Percentiles rank a stretch among this genome's conserved stretches.
phyloP scores from a whole-genome alignment of 2,888 invertebrate species.

The Imbricaverruca yamaguchii region DNA sequence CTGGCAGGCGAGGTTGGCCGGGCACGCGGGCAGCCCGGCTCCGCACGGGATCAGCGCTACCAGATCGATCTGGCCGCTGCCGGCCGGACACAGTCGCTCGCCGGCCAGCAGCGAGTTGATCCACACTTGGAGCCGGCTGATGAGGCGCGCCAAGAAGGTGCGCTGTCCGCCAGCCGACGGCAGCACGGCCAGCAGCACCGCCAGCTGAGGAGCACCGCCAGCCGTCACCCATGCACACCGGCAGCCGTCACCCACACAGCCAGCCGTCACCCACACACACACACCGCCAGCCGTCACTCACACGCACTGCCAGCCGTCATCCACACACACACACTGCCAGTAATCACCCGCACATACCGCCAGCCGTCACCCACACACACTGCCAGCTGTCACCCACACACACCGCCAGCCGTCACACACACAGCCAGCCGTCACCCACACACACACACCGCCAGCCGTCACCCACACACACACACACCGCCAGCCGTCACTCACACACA shows the following conservation, averaged over 20 bases:
- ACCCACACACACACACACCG: too few species aligned
- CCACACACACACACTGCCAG: too few species aligned
- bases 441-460: too few species aligned
- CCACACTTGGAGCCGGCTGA: not conserved
- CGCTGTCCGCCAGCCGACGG: not conserved
- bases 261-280: too few species aligned
- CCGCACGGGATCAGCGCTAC: conserved; percentile 5
- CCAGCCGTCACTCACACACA: too few species aligned
- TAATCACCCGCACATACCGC: too few species aligned
- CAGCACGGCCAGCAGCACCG: not conserved
- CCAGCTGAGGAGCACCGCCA: not conserved
- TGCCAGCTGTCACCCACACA: too few species aligned
- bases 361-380: too few species aligned
- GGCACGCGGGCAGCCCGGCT: not conserved
- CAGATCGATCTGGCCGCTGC: not conserved
- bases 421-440: too few species aligned
- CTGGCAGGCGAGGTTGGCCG: conserved; percentile 14
- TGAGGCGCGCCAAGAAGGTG: not conserved
- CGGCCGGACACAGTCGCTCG: conserved; percentile 8
- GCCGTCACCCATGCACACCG: not conserved
- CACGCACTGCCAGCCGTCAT: too few species aligned
- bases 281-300: too few species aligned
- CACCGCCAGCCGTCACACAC: too few species aligned
- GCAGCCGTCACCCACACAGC: not conserved
- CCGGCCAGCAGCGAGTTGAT: not conserved